Conservation (phyloP, 2,888 invertebrate species). For the Lasioglossum figueresi region DNA sequence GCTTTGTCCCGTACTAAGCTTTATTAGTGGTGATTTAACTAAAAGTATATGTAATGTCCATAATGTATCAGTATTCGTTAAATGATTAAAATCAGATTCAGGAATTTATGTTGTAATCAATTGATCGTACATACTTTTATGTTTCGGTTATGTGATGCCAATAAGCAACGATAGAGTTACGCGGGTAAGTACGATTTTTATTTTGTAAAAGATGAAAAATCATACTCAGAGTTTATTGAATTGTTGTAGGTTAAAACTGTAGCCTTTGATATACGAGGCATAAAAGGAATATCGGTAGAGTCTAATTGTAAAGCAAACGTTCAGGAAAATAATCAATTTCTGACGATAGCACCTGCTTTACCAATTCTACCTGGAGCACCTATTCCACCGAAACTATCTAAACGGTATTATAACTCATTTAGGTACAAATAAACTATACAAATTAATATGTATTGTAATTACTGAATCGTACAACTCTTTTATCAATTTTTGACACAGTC, state of each 20-base stretch:
- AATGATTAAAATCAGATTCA: conserved; percentile 34
- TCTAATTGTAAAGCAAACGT: conserved; percentile 5
- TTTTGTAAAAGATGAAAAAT: conserved; percentile 6
- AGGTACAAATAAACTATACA: conserved; percentile 70
- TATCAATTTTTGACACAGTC: conserved; percentile 57
- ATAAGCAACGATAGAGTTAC: conserved; percentile 75
- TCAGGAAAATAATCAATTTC: conserved; percentile 73
- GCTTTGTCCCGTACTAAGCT: conserved; percentile 7
- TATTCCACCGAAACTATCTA: conserved; percentile 78
- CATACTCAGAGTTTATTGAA: background rate
- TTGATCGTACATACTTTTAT: conserved; percentile 33
- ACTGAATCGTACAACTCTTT: background rate
- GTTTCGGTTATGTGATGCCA: conserved; percentile 81
- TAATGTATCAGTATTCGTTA: conserved; percentile 30
- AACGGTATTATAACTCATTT: conserved; percentile 78
- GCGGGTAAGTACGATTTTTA: conserved; percentile 56
- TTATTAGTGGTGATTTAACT: conserved; percentile 8
- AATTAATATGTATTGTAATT: background rate
- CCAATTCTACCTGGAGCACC: conserved; percentile 80
- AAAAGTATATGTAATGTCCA: conserved; percentile 20
- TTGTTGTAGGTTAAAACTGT: conserved; percentile 74
- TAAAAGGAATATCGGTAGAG: conserved; percentile 75
- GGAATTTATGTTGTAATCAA: conserved; percentile 12
- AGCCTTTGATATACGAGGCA: conserved; percentile 74
- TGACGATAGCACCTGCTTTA: conserved; percentile 81